These are phyloP conservation scores for Bovichtus diacanthus DNA, from an alignment of 2,797 vertebrate genomes.

Conservation along the genomic window DNA sequence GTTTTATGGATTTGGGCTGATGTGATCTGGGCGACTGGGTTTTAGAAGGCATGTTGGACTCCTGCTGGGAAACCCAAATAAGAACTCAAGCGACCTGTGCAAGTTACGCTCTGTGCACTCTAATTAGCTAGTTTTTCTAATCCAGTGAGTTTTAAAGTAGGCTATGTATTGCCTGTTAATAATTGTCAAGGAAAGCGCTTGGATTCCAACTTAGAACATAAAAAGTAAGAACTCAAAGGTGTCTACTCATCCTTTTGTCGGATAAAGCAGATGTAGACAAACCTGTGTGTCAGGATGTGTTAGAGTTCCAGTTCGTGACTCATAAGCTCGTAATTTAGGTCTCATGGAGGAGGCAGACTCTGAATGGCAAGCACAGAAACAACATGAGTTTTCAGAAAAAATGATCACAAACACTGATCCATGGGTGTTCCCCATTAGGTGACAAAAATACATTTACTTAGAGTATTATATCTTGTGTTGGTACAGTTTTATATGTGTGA, in stretches of 20 bases:
- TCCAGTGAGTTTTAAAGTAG: constrained; percentile 14
- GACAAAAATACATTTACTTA: neutral
- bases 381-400: neutral
- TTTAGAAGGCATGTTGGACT: constrained; percentile 17
- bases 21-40: constrained; percentile 12
- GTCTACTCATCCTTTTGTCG: neutral
- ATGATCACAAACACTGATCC: constrained; percentile 3
- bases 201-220: constrained; percentile 13
- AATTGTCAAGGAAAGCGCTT: constrained; percentile 11
- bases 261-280: constrained; percentile 20
- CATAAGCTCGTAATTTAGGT: constrained; percentile 18
- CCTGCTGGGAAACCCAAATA: constrained; percentile 20
- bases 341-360: neutral
- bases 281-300: constrained; percentile 16
- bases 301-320: constrained; percentile 3
- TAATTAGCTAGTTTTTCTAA: constrained; percentile 32
- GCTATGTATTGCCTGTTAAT: neutral
- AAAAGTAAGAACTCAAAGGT: neutral
- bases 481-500: neutral
- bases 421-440: neutral
- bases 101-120: constrained; percentile 12
- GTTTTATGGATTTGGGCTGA: constrained; percentile 1
- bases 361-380: neutral
- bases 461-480: neutral
- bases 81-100: constrained; percentile 11